A percentile compares a stretch with the other conserved stretches of the same genome.
These are phyloP conservation scores for Trinectes maculatus DNA, from an alignment of 2,113 vertebrate species.

Conservation along the genomic window DNA sequence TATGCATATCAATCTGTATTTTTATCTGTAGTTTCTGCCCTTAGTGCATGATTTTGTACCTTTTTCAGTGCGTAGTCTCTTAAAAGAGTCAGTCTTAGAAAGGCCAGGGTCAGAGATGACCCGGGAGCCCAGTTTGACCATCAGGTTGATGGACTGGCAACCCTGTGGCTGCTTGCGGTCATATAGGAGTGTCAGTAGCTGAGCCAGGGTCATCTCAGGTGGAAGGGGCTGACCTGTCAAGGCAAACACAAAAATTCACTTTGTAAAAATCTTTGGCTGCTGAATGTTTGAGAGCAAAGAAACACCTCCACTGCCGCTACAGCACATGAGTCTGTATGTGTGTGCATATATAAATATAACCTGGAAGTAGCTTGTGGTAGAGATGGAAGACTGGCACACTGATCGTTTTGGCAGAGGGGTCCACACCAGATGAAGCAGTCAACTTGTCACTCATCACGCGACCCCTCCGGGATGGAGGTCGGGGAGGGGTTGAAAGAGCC, in stretches of 20 bases:
- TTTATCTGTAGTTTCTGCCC: no score
- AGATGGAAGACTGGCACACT: slow-evolving; percentile 98
- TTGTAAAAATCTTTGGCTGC: background rate
- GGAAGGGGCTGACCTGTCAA: slow-evolving; percentile 91
- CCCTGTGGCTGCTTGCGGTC: slow-evolving; percentile 97
- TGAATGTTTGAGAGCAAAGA: background rate
- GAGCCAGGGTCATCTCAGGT: slow-evolving; percentile 97
- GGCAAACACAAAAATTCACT: background rate
- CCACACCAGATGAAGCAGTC: slow-evolving; percentile 87
- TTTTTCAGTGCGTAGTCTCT: slow-evolving; percentile 97
- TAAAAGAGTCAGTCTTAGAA: slow-evolving; percentile 98
- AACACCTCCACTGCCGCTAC: background rate
- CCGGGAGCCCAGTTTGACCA: slow-evolving; percentile 97
- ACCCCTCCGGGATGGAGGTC: slow-evolving; percentile 96
- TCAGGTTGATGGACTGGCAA: slow-evolving; percentile 95
- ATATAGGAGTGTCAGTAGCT: slow-evolving; percentile 94
- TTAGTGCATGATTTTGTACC: slow-evolving; percentile 81
- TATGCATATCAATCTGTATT: no score
- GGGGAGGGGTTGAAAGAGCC: slow-evolving; percentile 92
- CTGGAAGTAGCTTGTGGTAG: slow-evolving; percentile 93
- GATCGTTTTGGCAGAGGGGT: slow-evolving; percentile 93
- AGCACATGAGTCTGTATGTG: background rate
- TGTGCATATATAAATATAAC: slow-evolving; percentile 33
- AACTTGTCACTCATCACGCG: slow-evolving; percentile 93
- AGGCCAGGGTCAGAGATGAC: slow-evolving; percentile 96